Conservation (phyloP, 2,113 vertebrate genomes). For the Muntiacus reevesi region DNA sequence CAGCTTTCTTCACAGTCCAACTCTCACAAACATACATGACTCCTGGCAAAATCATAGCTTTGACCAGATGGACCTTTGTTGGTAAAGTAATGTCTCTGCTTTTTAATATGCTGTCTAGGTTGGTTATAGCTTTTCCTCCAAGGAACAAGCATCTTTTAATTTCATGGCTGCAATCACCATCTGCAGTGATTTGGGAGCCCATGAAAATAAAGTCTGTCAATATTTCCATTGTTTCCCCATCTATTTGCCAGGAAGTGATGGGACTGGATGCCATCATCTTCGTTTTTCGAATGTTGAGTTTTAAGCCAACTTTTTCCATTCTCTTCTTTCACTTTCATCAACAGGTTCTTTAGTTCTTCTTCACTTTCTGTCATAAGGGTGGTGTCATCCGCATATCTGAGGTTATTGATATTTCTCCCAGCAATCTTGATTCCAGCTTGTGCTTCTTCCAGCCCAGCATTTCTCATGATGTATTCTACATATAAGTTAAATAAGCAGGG, state of each 20-base stretch:
- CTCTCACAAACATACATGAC: not conserved
- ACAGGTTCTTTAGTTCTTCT: not conserved
- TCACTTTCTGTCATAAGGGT: not conserved
- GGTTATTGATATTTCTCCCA: not conserved
- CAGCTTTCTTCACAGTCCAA: not conserved
- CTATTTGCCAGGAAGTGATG: not conserved
- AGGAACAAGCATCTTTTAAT: not conserved
- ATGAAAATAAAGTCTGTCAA: not conserved
- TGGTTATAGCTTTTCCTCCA: not conserved
- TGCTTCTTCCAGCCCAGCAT: not conserved
- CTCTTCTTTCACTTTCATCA: not conserved
- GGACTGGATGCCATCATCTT: not conserved
- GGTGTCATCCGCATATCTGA: not conserved
- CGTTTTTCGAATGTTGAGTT: not conserved
- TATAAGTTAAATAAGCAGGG: not conserved
- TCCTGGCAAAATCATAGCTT: not conserved
- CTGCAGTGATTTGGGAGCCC: not conserved
- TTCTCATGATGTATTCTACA: not conserved
- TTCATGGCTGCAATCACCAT: not conserved
- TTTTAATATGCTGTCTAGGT: not conserved
- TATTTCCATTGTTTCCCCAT: not conserved
- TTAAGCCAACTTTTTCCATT: not conserved
- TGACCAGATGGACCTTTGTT: not conserved
- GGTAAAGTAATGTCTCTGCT: not conserved
- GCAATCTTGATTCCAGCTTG: not conserved